Evolutionary conservation across 2,797 vertebrate species (phyloP).

Genomic region (Microcaecilia unicolor): DNA sequence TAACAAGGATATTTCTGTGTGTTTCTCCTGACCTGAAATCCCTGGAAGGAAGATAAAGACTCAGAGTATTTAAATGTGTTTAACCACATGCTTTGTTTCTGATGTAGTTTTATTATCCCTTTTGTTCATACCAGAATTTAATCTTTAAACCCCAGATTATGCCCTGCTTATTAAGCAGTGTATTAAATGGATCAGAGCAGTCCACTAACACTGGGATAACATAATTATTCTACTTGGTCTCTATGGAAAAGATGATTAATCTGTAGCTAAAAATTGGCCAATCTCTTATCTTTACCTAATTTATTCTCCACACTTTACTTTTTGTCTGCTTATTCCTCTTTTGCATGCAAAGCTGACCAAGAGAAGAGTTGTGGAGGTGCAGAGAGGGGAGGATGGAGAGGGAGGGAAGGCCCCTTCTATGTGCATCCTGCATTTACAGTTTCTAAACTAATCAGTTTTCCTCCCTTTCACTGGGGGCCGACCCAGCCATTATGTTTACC

Average conservation of each 20-base stretch:
- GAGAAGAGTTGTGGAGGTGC: background rate
- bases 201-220: constrained; percentile 2
- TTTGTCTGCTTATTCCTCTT: background rate
- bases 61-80: constrained; percentile 7
- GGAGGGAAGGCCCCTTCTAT: background rate
- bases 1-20: constrained; percentile 18
- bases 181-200: constrained; percentile 51
- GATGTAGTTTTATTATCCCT: constrained; percentile 48
- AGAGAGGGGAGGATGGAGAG: too few species aligned
- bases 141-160: constrained; percentile 52
- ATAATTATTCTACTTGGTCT: background rate
- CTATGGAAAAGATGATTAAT: constrained; percentile 3
- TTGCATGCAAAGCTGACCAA: background rate
- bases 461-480: too few species aligned
- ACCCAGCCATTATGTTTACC: too few species aligned
- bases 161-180: constrained; percentile 50
- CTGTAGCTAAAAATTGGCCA: background rate
- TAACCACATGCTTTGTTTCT: constrained; percentile 28
- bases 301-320: constrained; percentile 1
- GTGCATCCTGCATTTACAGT: background rate
- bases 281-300: constrained; percentile 2
- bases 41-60: constrained; percentile 3
- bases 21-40: background rate
- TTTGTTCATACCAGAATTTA: constrained; percentile 43
- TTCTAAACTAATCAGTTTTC: too few species aligned